These are phyloP conservation scores for Lepas anatifera DNA, from an alignment of 2,888 invertebrate genomes.

Conservation along the genomic window DNA sequence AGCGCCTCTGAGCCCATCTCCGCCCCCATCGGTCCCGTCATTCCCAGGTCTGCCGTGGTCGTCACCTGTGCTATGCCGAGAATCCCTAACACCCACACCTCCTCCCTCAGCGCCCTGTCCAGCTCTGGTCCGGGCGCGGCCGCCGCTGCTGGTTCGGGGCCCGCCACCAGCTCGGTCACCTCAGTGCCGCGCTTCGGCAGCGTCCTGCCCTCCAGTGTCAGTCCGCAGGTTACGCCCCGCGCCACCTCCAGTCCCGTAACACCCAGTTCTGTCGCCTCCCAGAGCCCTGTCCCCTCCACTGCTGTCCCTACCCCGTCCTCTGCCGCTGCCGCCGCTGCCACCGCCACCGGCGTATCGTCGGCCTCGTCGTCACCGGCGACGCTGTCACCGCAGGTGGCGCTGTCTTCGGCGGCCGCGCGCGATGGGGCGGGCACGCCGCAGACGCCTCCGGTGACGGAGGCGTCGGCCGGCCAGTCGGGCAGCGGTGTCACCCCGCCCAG, in stretches of 20 bases:
- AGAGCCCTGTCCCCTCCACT: neutral
- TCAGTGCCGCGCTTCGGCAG: too few relatives aligned
- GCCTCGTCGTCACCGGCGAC: conserved; percentile 17
- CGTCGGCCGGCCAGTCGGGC: conserved; percentile 22
- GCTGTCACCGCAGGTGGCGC: conserved; percentile 15
- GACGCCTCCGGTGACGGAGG: conserved; percentile 24
- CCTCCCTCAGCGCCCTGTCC: too few relatives aligned
- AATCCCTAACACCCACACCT: too few relatives aligned
- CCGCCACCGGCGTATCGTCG: conserved; percentile 14
- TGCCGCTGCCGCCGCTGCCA: conserved; percentile 7
- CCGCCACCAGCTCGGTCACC: too few relatives aligned
- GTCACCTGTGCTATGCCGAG: too few relatives aligned
- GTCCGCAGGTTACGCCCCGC: too few relatives aligned
- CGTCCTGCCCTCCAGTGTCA: too few relatives aligned
- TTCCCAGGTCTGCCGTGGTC: too few relatives aligned
- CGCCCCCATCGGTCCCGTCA: too few relatives aligned
- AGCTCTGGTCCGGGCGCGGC: too few relatives aligned
- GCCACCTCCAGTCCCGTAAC: conserved; percentile 7
- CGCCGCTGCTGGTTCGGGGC: too few relatives aligned
- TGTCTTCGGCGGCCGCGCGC: conserved; percentile 16
- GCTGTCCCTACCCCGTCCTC: neutral
- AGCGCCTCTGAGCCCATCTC: too few relatives aligned
- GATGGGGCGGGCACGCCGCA: conserved; percentile 24
- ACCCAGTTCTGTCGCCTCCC: neutral
- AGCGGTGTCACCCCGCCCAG: neutral